Evolutionary conservation across 1,140 invertebrate species (phyloP).

Genomic region (Cydia fagiglandana): DNA sequence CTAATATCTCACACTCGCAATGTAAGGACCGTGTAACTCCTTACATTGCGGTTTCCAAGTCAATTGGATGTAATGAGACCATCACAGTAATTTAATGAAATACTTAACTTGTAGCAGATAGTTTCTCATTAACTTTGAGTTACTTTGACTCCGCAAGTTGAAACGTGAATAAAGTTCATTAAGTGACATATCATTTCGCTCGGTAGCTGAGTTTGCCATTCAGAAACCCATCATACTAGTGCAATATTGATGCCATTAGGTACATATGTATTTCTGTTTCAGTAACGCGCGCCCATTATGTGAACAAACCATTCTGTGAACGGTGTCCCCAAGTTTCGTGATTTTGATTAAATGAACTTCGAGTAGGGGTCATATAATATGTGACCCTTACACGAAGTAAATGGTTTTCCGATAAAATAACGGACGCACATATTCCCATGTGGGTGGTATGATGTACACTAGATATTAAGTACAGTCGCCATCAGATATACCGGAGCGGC

Average conservation of each 20-base stretch:
- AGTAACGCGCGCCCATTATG: background rate
- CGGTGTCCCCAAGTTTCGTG: background rate
- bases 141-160: background rate
- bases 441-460: background rate
- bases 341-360: slow-evolving; percentile 24
- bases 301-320: slow-evolving; percentile 11
- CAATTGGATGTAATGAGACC: too few relatives aligned
- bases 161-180: background rate
- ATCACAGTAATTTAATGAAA: too few relatives aligned
- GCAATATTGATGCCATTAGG: background rate
- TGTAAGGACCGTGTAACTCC: too few relatives aligned
- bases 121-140: too few relatives aligned
- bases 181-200: background rate
- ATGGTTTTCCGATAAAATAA: slow-evolving; percentile 14
- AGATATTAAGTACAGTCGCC: too few relatives aligned
- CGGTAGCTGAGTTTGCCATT: background rate
- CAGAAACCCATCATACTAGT: background rate
- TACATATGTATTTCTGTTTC: background rate
- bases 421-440: background rate
- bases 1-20: too few relatives aligned
- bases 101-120: too few relatives aligned
- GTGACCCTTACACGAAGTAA: background rate
- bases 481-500: too few relatives aligned
- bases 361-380: too few relatives aligned
- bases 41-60: too few relatives aligned